These are phyloP conservation scores for Carcharodon carcharias DNA, from an alignment of 2,797 vertebrate genomes.

Conservation along the genomic window DNA sequence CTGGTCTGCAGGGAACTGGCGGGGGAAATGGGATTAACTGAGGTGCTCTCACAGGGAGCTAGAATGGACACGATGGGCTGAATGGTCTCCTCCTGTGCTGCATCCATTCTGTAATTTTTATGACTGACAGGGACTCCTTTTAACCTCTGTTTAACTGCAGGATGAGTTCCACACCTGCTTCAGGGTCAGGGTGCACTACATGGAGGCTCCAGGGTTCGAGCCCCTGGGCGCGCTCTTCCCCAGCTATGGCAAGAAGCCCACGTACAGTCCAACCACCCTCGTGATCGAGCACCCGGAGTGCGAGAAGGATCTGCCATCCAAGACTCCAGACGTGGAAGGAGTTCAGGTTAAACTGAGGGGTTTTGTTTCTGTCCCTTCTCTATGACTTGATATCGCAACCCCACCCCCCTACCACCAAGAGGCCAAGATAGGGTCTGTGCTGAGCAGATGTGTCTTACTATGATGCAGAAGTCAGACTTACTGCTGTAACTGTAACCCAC, in stretches of 20 bases:
- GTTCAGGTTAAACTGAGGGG: neutral
- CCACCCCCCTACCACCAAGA: too few relatives aligned
- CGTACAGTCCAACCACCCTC: neutral
- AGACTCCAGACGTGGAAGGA: neutral
- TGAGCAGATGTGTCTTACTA: too few relatives aligned
- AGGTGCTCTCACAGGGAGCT: too few relatives aligned
- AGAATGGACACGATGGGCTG: too few relatives aligned
- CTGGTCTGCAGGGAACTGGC: too few relatives aligned
- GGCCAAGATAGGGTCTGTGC: too few relatives aligned
- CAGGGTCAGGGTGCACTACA: conserved; percentile 38
- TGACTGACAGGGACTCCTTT: neutral
- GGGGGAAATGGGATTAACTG: too few relatives aligned
- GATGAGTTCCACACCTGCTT: conserved; percentile 41
- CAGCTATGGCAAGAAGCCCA: neutral
- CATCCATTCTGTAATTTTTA: neutral
- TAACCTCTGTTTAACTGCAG: neutral
- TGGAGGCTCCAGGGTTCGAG: conserved; percentile 38
- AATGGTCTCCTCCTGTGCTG: too few relatives aligned
- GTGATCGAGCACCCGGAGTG: neutral
- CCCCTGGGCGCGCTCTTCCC: conserved; percentile 25
- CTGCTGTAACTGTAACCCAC: too few relatives aligned
- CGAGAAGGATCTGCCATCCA: neutral
- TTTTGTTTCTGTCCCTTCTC: neutral
- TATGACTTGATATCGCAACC: neutral
- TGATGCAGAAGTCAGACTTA: too few relatives aligned